phyloP scores from a whole-genome alignment of 2,113 vertebrate species.

The Epinephelus cyanopodus region DNA sequence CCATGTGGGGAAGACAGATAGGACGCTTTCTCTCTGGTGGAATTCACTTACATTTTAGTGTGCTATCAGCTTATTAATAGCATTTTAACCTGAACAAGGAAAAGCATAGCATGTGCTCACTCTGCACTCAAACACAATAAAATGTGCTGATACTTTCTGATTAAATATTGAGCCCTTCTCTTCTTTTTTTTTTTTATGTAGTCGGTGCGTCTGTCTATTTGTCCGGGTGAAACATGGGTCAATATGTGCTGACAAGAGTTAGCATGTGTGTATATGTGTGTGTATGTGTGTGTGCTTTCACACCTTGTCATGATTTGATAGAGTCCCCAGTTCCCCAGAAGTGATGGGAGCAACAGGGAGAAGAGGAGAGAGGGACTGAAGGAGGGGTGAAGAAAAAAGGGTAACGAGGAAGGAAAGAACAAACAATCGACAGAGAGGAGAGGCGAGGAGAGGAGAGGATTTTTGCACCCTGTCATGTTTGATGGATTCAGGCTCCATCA shows the following conservation, averaged over 20 bases:
- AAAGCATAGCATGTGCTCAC: neutral
- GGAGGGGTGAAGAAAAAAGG: neutral
- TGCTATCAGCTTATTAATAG: too few species aligned
- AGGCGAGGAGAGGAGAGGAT: constrained; percentile 6
- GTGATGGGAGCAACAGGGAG: constrained; percentile 35
- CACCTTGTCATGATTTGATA: constrained; percentile 55
- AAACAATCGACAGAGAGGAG: constrained; percentile 1
- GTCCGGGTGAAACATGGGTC: neutral
- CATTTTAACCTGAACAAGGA: too few species aligned
- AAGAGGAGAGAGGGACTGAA: neutral
- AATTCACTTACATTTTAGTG: too few species aligned
- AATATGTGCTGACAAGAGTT: constrained; percentile 28
- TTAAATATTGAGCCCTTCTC: neutral
- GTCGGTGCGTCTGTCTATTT: neutral
- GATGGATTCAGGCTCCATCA: constrained; percentile 33
- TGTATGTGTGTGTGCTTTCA: constrained; percentile 30
- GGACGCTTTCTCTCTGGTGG: too few species aligned
- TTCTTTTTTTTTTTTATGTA: neutral
- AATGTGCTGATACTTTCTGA: neutral
- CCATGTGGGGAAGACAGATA: too few species aligned
- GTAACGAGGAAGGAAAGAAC: neutral
- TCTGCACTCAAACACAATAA: neutral
- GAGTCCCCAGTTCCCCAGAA: constrained; percentile 13
- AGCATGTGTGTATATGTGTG: neutral
- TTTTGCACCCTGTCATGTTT: constrained; percentile 25